Percentiles rank a stretch among this genome's conserved stretches.
Evolutionary conservation across 2,888 invertebrate genomes (phyloP).

Genomic region (Phyto melanocephala): DNA sequence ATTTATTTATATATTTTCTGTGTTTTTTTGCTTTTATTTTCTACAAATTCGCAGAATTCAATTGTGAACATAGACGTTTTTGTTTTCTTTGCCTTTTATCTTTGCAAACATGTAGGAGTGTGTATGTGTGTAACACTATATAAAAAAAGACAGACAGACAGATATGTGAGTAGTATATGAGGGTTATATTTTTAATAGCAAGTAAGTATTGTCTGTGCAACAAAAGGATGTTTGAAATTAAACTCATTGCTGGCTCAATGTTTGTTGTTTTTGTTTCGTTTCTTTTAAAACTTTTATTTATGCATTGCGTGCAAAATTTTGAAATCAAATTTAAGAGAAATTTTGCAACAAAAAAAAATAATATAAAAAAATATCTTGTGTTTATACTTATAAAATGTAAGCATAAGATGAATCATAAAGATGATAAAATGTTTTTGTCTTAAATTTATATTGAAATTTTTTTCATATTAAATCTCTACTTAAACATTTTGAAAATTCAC

Average conservation of each 20-base stretch:
- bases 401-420: constrained; percentile 18
- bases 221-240: constrained; percentile 55
- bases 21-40: constrained; percentile 20
- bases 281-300: constrained; percentile 46
- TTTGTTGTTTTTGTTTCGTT: constrained; percentile 17
- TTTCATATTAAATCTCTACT: not conserved
- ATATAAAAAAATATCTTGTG: no score
- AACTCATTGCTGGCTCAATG: constrained; percentile 31
- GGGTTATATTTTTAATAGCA: not conserved
- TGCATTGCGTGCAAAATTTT: constrained; percentile 58
- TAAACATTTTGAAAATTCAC: no score
- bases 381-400: no score
- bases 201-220: constrained; percentile 28
- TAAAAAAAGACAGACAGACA: not conserved
- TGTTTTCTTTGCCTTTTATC: not conserved
- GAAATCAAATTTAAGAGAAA: constrained; percentile 34
- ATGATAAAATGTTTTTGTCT: no score
- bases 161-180: not conserved
- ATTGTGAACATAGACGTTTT: constrained; percentile 11
- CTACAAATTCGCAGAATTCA: constrained; percentile 54
- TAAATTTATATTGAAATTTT: not conserved
- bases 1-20: no score
- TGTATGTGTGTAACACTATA: not conserved
- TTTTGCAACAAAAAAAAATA: not conserved
- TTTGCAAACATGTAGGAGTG: not conserved